Percentiles rank a stretch among this genome's conserved stretches.
phyloP scores from a whole-genome alignment of 30 jellyfish, hydroid and myxozoan species.

The Aurelia aurita complex sp. Pacific region DNA sequence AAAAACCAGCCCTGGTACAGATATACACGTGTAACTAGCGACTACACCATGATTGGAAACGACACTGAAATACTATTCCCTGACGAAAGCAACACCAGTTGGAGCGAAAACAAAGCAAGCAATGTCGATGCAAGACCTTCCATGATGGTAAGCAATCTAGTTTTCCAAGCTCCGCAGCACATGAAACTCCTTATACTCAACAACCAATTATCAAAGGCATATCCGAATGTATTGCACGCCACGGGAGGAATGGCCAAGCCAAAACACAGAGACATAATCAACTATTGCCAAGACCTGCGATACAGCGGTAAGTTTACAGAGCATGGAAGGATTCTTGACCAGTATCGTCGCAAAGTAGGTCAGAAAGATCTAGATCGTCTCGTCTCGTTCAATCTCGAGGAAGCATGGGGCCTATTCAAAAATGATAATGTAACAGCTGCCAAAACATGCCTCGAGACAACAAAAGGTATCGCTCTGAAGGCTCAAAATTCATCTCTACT shows the following conservation, averaged over 20 bases:
- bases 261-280: not conserved
- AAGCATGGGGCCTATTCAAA: constrained; percentile 3
- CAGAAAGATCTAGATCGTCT: not conserved
- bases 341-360: not conserved
- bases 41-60: too few relatives aligned
- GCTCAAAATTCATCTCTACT: constrained; percentile 3
- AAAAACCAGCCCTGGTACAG: too few relatives aligned
- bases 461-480: not conserved
- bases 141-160: too few relatives aligned
- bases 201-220: not conserved
- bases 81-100: too few relatives aligned
- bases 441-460: not conserved
- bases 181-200: not conserved
- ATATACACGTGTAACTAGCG: too few relatives aligned
- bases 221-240: not conserved
- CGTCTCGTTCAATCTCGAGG: constrained; percentile 1
- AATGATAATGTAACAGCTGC: not conserved
- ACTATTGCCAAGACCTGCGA: not conserved
- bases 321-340: not conserved
- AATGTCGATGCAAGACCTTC: too few relatives aligned
- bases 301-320: constrained; percentile 8
- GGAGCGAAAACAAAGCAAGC: too few relatives aligned
- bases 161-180: not conserved
- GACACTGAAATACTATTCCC: too few relatives aligned
- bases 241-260: constrained; percentile 12